Base-by-base conservation (phyloP, 2,888 invertebrate genomes). In the Cremastobaeus sp. region DNA sequence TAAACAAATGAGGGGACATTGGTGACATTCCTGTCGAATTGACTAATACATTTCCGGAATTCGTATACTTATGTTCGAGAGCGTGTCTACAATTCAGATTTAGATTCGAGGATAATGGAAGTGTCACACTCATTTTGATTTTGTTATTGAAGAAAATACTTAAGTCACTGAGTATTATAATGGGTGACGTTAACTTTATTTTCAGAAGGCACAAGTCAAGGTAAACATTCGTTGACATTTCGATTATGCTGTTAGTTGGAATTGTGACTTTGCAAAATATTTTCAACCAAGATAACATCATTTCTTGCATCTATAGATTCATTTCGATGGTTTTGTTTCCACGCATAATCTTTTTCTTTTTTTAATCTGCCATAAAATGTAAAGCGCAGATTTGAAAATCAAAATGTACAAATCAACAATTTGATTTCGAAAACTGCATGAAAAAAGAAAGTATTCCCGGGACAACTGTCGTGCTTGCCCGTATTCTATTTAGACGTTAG, bases 181-280 rank as follows among this genome's bases (percentile, higher is more conserved):
- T 32, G 39, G 28, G 6, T 11, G 43, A 41, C 17, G 39, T 30
- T 55, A 32, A 43, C 30, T 41, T 14, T 43, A 55, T 55, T 55
- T 41, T 55, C 14, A 43, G 20, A 41, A 55, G 55, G 17, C n/a
- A n/a, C 8, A 41, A 55, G 12, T 32, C 55, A 43, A 55, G 32
- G 17, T 55, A 41, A 55, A 43, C 32, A 43, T 32, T 25, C 30
- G 55, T 41, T 55, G 55, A 55, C 55, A 32, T 34, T 37, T 52
- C 37, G 8, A 52, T 52, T 43, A 32, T 21, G 5, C 12, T 12
- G 21, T 1, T 30, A 6, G 18, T 2, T 25, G 12, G 43, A 18
- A 8, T 25, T 12, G 43, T 43, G 25, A 43, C 25, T 30, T 4
- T 47, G 47, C 15, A 47, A n/a, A n/a, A n/a, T n/a, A n/a, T n/a